A percentile compares a stretch with the other conserved stretches of the same genome.
Evolutionary conservation across 37 sponge, comb jelly and placozoan species (phyloP).

Genomic region (Diacarnus erythraeanus): DNA sequence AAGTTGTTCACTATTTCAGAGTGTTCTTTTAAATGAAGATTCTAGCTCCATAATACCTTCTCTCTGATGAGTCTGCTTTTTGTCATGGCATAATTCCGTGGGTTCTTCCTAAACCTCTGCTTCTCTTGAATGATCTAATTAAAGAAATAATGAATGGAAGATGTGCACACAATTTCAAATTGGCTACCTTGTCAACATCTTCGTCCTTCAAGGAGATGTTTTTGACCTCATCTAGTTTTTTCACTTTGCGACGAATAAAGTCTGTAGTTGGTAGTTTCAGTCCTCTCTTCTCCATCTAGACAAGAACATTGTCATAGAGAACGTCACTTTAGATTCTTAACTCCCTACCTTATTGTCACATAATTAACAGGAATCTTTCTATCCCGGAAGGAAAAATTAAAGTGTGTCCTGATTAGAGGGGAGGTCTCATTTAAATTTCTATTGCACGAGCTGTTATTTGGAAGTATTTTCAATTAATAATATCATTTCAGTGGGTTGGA

Average conservation of each 20-base stretch:
- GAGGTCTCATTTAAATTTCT: no score
- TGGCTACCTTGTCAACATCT: slow-evolving; percentile 77
- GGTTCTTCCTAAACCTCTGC: slow-evolving; percentile 85
- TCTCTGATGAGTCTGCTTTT: slow-evolving; percentile 84
- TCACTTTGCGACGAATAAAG: slow-evolving; percentile 65
- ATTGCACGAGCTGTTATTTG: no score
- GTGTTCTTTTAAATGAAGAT: no score
- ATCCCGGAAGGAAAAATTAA: no score
- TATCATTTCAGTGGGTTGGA: no score
- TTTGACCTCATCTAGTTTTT: slow-evolving; percentile 72
- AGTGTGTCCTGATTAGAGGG: no score
- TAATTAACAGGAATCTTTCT: neutral
- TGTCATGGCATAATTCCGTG: slow-evolving; percentile 92
- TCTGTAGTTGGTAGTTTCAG: slow-evolving; percentile 72
- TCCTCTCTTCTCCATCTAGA: slow-evolving; percentile 60
- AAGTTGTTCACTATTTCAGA: no score
- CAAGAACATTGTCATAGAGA: neutral
- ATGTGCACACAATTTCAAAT: neutral
- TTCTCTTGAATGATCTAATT: slow-evolving; percentile 89
- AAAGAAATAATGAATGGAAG: neutral
- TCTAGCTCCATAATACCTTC: slow-evolving; percentile 35
- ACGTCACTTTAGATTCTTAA: neutral
- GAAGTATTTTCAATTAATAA: no score
- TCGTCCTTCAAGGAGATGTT: slow-evolving; percentile 76
- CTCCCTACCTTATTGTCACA: neutral